phyloP scores from a whole-genome alignment of 2,797 vertebrate species.

The Graptemys geographica region DNA sequence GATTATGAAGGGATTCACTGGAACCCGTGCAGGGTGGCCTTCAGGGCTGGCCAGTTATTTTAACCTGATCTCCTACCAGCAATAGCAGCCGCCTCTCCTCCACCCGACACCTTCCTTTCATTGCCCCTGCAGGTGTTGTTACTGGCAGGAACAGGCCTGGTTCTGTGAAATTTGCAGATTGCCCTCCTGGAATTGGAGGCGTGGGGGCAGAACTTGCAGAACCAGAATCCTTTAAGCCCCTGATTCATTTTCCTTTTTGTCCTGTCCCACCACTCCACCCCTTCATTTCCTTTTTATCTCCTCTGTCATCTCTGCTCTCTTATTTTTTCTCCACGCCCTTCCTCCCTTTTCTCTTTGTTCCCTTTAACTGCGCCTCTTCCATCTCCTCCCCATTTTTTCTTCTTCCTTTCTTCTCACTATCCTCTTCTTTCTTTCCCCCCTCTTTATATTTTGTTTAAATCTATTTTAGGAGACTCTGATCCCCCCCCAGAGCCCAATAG shows the following conservation, averaged over 20 bases:
- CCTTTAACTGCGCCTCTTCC: background rate
- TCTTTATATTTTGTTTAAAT: background rate
- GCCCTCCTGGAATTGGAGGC: background rate
- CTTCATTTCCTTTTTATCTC: background rate
- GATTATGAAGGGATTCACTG: background rate
- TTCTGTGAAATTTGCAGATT: background rate
- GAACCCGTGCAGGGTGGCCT: background rate
- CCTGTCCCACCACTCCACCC: background rate
- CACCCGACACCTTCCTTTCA: background rate
- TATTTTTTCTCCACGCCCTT: background rate
- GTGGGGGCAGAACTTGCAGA: background rate
- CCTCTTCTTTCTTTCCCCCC: background rate
- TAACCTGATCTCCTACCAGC: too few species aligned
- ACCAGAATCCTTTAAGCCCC: rapidly evolving
- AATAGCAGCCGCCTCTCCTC: background rate
- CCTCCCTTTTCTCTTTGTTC: too few species aligned
- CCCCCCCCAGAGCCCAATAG: background rate
- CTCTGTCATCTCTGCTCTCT: rapidly evolving
- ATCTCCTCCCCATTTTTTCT: background rate
- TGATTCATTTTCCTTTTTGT: background rate
- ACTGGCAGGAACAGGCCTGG: background rate
- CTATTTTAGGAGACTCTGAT: background rate
- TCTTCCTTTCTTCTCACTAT: background rate
- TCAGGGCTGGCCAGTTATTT: background rate
- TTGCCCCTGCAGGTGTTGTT: background rate